These are phyloP conservation scores for Pterois miles DNA, from an alignment of 2,797 vertebrate species.

Conservation along the genomic window DNA sequence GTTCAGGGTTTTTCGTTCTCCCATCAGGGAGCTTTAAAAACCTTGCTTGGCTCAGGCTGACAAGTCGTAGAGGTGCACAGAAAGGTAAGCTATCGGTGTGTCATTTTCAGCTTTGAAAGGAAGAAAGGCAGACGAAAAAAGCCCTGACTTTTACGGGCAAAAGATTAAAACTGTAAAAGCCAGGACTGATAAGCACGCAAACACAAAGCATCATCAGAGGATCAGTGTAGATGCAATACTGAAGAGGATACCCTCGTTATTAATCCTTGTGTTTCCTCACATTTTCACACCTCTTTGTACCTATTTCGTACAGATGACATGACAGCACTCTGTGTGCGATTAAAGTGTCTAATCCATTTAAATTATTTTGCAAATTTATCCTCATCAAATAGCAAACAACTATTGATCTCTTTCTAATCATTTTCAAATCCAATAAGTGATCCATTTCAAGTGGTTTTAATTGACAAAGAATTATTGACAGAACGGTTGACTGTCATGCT, in stretches of 20 bases:
- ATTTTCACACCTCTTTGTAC: background rate
- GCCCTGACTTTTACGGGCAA: background rate
- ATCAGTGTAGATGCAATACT: constrained; percentile 11
- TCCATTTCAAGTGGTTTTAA: constrained; percentile 27
- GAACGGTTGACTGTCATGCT: constrained; percentile 4
- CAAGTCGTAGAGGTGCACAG: constrained; percentile 34
- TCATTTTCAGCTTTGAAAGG: constrained; percentile 40
- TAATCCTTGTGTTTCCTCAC: background rate
- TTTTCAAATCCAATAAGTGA: constrained; percentile 37
- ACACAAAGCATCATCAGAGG: constrained; percentile 19
- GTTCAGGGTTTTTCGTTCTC: constrained; percentile 54
- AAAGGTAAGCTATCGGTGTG: constrained; percentile 34
- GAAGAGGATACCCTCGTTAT: background rate
- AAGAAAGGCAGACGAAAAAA: constrained; percentile 7
- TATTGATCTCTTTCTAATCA: constrained; percentile 42
- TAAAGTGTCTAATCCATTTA: constrained; percentile 3
- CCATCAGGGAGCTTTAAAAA: constrained; percentile 55
- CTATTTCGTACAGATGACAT: background rate
- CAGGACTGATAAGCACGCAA: constrained; percentile 21
- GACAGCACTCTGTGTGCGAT: background rate
- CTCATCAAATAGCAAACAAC: constrained; percentile 10
- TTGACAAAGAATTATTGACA: constrained; percentile 32
- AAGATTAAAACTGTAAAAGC: constrained; percentile 35
- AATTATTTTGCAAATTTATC: constrained; percentile 39
- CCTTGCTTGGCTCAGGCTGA: constrained; percentile 41